Conservation (phyloP, 2,113 vertebrate genomes). For the Loxodonta africana region DNA sequence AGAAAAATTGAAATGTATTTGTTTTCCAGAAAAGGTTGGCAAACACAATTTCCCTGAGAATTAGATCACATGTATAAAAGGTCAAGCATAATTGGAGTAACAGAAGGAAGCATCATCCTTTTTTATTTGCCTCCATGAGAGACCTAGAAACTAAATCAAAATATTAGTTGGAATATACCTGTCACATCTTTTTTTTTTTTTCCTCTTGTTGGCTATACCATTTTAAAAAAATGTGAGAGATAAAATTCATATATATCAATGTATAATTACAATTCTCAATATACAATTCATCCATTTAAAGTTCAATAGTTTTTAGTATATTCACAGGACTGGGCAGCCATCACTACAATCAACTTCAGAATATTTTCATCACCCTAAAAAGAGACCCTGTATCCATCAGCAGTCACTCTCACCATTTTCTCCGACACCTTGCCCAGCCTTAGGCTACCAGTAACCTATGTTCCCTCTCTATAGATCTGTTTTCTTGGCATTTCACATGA, state of each 20-base stretch:
- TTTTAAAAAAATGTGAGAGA: not conserved
- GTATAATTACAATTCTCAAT: no score
- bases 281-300: not conserved
- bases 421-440: not conserved
- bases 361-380: not conserved
- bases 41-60: not conserved
- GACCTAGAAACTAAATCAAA: not conserved
- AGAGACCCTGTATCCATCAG: not conserved
- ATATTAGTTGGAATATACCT: not conserved
- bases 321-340: not conserved
- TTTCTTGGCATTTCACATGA: not conserved
- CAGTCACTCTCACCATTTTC: not conserved
- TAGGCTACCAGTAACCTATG: not conserved
- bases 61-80: not conserved
- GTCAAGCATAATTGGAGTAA: not conserved
- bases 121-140: not conserved
- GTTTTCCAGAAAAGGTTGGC: not conserved
- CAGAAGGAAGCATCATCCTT: not conserved
- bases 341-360: not conserved
- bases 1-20: not conserved
- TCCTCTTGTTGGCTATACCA: not conserved
- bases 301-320: not conserved
- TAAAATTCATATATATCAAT: not conserved
- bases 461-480: not conserved
- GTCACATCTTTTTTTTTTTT: not conserved